Percentiles rank a stretch among this genome's conserved stretches.
Evolutionary conservation across 2,888 invertebrate genomes (phyloP).

Genomic region (Nomada lathburiana): DNA sequence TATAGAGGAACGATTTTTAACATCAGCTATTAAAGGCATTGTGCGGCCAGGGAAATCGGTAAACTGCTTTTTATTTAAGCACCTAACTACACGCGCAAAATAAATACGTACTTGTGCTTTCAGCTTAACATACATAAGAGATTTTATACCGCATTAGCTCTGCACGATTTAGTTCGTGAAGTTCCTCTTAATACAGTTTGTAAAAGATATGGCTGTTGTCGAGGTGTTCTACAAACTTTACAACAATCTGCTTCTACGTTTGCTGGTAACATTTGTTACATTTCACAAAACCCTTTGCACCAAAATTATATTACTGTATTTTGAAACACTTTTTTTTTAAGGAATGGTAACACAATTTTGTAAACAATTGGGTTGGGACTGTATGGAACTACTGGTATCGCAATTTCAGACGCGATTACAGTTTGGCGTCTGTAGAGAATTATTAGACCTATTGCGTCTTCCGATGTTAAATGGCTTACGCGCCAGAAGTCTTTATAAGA

Average conservation of each 20-base stretch:
- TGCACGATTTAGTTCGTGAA: conserved; percentile 97
- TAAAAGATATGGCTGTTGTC: conserved; percentile 93
- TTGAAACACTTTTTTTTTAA: conserved; percentile 76
- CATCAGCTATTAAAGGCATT: conserved; percentile 90
- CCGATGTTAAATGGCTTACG: conserved; percentile 93
- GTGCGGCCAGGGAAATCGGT: conserved; percentile 84
- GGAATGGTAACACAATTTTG: conserved; percentile 99
- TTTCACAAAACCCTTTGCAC: conserved; percentile 4
- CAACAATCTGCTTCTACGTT: conserved; percentile 98
- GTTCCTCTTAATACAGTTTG: conserved; percentile 92
- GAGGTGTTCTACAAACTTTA: conserved; percentile 96
- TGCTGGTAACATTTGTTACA: conserved; percentile 88
- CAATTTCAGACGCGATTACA: conserved; percentile 97
- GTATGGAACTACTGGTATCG: conserved; percentile 93
- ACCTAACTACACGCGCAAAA: neutral
- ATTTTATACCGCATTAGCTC: conserved; percentile 95
- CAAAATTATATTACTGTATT: neutral
- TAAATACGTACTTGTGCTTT: conserved; percentile 15
- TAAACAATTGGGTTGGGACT: conserved; percentile 95
- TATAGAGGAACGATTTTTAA: conserved; percentile 93
- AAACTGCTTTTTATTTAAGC: conserved; percentile 22
- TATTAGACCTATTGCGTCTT: conserved; percentile 95
- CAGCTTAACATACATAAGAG: conserved; percentile 85
- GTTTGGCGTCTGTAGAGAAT: conserved; percentile 96
- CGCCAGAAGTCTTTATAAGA: conserved; percentile 93